Conservation (phyloP, 1,140 invertebrate genomes). For the Zophobas atratus region DNA sequence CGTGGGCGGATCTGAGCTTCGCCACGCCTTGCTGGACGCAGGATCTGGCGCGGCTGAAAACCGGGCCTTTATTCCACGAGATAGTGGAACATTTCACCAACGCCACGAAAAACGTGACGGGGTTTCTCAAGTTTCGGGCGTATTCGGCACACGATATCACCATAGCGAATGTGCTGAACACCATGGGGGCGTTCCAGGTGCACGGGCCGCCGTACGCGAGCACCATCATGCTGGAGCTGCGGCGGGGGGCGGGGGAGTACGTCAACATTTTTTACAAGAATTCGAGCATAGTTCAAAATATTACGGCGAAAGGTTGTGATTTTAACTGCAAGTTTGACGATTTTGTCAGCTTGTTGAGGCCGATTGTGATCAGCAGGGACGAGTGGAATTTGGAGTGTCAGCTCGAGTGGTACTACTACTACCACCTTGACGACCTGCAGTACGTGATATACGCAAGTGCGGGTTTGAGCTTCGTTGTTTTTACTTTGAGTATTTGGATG, state of each 20-base stretch:
- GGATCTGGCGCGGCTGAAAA: constrained; percentile 71
- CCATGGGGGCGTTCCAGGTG: constrained; percentile 81
- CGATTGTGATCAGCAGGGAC: constrained; percentile 52
- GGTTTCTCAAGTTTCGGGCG: constrained; percentile 76
- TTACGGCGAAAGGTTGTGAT: constrained; percentile 75
- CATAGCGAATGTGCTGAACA: constrained; percentile 82
- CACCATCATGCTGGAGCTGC: constrained; percentile 81
- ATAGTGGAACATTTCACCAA: constrained; percentile 60
- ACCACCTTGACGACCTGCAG: neutral
- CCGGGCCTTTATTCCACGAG: constrained; percentile 75
- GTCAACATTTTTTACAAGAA: constrained; percentile 78
- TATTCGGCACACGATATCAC: constrained; percentile 91
- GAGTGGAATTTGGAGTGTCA: constrained; percentile 63
- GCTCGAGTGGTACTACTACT: neutral
- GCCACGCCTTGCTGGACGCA: constrained; percentile 69
- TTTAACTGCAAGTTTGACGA: constrained; percentile 73
- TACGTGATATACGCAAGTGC: neutral
- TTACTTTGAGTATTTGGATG: neutral
- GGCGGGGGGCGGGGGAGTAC: constrained; percentile 65
- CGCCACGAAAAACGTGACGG: constrained; percentile 31
- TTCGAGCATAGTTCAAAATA: constrained; percentile 69
- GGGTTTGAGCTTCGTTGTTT: neutral
- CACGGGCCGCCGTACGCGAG: constrained; percentile 83
- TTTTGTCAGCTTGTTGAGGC: constrained; percentile 67
- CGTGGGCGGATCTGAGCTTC: constrained; percentile 72